phyloP scores from a whole-genome alignment of 2,797 vertebrate genomes.

The Myiotriccus ornatus region DNA sequence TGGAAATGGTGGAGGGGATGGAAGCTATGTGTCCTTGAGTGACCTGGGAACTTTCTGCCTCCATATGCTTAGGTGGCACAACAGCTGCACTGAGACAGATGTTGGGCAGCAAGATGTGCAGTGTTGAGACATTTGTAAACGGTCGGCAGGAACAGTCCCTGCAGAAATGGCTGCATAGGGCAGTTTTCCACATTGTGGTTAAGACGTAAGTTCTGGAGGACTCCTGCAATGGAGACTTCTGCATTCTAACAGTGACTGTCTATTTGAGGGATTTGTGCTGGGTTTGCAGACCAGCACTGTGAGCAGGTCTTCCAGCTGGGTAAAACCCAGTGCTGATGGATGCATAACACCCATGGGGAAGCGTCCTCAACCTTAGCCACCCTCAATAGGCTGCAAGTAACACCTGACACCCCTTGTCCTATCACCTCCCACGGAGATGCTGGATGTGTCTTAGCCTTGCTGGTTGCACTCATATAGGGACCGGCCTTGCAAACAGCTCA shows the following conservation, averaged over 20 bases:
- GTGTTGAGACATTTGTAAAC: neutral
- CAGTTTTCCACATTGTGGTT: neutral
- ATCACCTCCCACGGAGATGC: rapidly evolving
- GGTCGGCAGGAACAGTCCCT: rapidly evolving
- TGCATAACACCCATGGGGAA: rapidly evolving
- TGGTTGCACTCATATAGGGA: neutral
- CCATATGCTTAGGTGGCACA: neutral
- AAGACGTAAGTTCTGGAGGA: neutral
- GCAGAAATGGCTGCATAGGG: rapidly evolving
- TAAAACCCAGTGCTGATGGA: neutral
- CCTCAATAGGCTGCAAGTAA: neutral
- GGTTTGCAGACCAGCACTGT: rapidly evolving
- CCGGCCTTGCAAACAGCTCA: neutral
- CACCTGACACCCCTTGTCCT: neutral
- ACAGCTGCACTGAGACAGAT: neutral
- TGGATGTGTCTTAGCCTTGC: rapidly evolving
- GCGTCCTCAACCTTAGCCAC: neutral
- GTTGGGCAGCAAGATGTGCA: neutral
- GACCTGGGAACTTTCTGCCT: neutral
- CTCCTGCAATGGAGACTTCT: neutral
- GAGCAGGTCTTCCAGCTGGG: neutral
- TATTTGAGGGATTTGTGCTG: neutral
- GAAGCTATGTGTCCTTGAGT: neutral
- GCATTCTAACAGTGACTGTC: neutral
- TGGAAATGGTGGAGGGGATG: neutral